A percentile compares a stretch with the other conserved stretches of the same genome.
Evolutionary conservation across 2,888 invertebrate species (phyloP).

Genomic region (Yponomeuta malinellus): DNA sequence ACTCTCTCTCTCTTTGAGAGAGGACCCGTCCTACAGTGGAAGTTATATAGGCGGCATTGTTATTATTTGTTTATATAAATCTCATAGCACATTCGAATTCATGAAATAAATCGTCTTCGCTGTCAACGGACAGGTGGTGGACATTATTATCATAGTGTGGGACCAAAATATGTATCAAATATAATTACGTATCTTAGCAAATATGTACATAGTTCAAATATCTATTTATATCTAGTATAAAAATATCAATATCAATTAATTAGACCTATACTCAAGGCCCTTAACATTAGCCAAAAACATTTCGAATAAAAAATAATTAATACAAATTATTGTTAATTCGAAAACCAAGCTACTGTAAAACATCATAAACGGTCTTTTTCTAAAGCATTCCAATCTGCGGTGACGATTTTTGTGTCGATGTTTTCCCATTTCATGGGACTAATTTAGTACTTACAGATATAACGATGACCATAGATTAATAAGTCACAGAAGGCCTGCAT

Average conservation of each 20-base stretch:
- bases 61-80: no score
- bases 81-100: no score
- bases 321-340: background rate
- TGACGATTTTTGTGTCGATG: background rate
- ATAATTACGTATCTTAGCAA: no score
- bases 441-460: slow-evolving; percentile 1
- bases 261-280: background rate
- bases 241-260: background rate
- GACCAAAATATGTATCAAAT: no score
- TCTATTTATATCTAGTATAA: no score
- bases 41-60: no score
- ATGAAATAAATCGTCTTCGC: no score
- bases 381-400: background rate
- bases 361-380: background rate
- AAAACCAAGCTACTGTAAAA: background rate
- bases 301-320: background rate
- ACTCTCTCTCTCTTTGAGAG: no score
- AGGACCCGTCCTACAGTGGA: no score
- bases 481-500: background rate
- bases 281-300: background rate
- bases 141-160: no score
- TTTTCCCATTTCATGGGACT: slow-evolving; percentile 3
- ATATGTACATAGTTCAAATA: no score
- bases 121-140: no score
- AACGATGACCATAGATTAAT: background rate